Conservation (phyloP, 1,140 invertebrate genomes). For the Microplitis mediator region DNA sequence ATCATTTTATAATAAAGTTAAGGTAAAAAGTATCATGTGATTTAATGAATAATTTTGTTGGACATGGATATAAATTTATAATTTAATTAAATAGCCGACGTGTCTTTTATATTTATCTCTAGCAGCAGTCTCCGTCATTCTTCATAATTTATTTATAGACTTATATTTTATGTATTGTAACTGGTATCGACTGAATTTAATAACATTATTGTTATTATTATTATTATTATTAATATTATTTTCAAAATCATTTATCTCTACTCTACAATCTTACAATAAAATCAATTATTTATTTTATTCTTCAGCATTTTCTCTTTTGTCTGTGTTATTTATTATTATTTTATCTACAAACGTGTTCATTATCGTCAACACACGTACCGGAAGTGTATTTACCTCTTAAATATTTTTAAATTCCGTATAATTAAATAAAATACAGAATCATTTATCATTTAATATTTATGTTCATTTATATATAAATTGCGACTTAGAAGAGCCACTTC, state of each 20-base stretch:
- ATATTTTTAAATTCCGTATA: background rate
- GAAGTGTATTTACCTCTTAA: background rate
- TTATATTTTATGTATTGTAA: background rate
- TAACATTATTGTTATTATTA: too few species aligned
- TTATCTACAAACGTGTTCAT: background rate
- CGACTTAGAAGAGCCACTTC: background rate
- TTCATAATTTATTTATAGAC: too few species aligned
- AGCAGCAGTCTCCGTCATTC: too few species aligned
- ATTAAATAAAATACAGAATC: background rate
- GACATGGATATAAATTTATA: too few species aligned
- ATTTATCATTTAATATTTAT: background rate
- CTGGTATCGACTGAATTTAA: background rate
- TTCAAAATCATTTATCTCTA: background rate
- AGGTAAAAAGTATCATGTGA: too few species aligned
- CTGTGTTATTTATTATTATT: background rate
- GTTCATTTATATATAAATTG: background rate
- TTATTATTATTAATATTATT: too few species aligned
- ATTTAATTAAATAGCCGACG: too few species aligned
- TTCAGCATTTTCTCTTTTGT: too few species aligned
- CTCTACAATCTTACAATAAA: background rate
- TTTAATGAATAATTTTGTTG: too few species aligned
- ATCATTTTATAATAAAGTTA: too few species aligned
- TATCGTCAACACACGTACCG: background rate
- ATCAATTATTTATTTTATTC: too few species aligned
- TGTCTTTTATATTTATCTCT: too few species aligned